Percentiles rank a stretch among this genome's conserved stretches.
Conservation (phyloP, 30 jellyfish, hydroid and myxozoan species). For the Haliclystus octoradiatus region DNA sequence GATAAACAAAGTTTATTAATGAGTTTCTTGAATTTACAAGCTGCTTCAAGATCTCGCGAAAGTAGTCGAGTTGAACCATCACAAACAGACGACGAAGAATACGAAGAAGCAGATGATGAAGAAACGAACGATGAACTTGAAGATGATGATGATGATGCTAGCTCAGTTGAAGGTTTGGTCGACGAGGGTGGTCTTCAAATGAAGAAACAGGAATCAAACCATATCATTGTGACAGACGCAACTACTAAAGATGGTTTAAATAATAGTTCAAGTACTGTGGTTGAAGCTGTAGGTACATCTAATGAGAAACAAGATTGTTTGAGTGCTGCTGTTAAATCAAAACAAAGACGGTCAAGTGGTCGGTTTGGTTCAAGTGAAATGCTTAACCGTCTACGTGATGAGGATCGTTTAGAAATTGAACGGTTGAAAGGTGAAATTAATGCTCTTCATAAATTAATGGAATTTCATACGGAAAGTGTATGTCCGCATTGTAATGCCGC, state of each 20-base stretch:
- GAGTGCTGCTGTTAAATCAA: constrained; percentile 50
- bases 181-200: constrained; percentile 43
- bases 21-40: constrained; percentile 94
- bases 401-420: constrained; percentile 14
- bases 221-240: neutral
- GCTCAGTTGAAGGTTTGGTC: neutral
- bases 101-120: constrained; percentile 59
- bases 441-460: neutral
- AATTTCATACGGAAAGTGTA: neutral
- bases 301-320: constrained; percentile 46
- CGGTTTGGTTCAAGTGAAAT: constrained; percentile 68
- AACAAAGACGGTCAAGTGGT: constrained; percentile 69
- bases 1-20: constrained; percentile 90
- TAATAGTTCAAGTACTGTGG: constrained; percentile 11
- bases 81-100: constrained; percentile 47
- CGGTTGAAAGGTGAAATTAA: constrained; percentile 51
- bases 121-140: constrained; percentile 69
- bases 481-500: constrained; percentile 2
- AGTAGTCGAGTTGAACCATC: constrained; percentile 53
- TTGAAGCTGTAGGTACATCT: constrained; percentile 21
- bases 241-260: constrained; percentile 14
- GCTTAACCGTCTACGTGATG: constrained; percentile 63
- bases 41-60: constrained; percentile 87
- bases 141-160: constrained; percentile 13
- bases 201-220: constrained; percentile 53